These are phyloP conservation scores for Anableps anableps DNA, from an alignment of 2,797 vertebrate genomes.

Conservation along the genomic window DNA sequence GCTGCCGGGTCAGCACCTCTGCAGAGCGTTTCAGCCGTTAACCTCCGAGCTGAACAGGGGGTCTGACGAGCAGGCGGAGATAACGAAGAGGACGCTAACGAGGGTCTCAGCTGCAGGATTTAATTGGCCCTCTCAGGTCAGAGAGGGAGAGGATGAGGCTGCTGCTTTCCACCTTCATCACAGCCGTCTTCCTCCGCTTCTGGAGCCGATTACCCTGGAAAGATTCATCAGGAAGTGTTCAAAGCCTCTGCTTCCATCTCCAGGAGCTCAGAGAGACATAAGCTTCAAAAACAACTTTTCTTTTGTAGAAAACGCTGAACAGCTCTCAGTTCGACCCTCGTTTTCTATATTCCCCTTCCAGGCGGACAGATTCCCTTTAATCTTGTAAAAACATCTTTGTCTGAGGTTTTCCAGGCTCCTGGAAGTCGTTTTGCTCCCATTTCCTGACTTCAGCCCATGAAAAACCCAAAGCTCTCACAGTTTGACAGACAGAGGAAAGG, in stretches of 20 bases:
- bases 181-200: background rate
- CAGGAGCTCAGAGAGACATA: background rate
- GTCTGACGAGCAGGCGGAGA: constrained; percentile 21
- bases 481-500: background rate
- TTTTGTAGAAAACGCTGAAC: background rate
- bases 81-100: constrained; percentile 29
- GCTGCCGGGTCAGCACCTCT: constrained; percentile 6
- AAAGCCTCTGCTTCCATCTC: background rate
- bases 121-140: constrained; percentile 43
- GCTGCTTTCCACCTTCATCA: background rate
- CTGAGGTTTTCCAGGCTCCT: background rate
- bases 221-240: background rate
- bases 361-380: background rate
- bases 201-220: background rate
- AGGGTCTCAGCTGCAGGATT: background rate
- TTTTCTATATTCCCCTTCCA: background rate
- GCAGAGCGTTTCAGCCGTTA: constrained; percentile 2
- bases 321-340: background rate
- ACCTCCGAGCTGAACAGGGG: constrained; percentile 17
- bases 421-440: background rate
- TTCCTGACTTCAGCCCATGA: background rate
- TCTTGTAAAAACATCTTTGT: background rate
- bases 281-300: background rate
- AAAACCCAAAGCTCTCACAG: background rate
- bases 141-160: background rate